phyloP scores from a whole-genome alignment of 2,888 invertebrate genomes.

The Phyllotreta cruciferae region DNA sequence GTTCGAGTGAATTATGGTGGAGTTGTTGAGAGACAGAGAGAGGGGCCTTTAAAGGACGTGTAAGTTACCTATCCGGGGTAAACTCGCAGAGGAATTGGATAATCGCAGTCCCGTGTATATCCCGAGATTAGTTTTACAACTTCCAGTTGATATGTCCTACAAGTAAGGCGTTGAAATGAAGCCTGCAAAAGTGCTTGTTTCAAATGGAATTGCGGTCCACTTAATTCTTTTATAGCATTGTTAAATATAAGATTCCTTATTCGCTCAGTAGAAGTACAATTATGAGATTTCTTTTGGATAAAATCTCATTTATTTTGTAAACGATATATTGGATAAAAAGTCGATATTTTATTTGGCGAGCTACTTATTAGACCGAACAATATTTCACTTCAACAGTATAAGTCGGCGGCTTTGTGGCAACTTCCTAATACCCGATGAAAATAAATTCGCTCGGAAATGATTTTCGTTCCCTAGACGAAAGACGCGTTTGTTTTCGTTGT shows the following conservation, averaged over 20 bases:
- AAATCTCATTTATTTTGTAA: too few relatives aligned
- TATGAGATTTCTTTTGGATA: too few relatives aligned
- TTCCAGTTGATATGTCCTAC: slow-evolving; percentile 1
- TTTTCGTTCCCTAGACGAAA: slow-evolving; percentile 14
- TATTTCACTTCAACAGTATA: too few relatives aligned
- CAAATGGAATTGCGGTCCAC: too few relatives aligned
- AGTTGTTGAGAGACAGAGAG: slow-evolving; percentile 17
- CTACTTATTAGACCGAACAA: too few relatives aligned
- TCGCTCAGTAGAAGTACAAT: too few relatives aligned
- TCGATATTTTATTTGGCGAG: too few relatives aligned
- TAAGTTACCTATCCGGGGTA: slow-evolving; percentile 14
- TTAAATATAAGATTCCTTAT: too few relatives aligned
- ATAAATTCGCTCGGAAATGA: slow-evolving; percentile 22
- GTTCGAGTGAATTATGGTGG: slow-evolving; percentile 16
- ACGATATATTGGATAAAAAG: too few relatives aligned
- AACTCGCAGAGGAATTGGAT: slow-evolving; percentile 20
- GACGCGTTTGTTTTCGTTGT: slow-evolving; percentile 18
- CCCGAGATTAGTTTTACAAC: slow-evolving; percentile 23
- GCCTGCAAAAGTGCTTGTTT: too few relatives aligned
- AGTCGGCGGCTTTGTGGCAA: neutral
- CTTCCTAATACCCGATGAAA: slow-evolving; percentile 15
- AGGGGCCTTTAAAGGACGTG: slow-evolving; percentile 15
- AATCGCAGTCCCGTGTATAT: slow-evolving; percentile 19
- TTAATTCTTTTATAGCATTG: too few relatives aligned
- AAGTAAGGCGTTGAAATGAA: neutral